Percentiles rank a stretch among this genome's conserved stretches.
Evolutionary conservation across 2,888 invertebrate genomes (phyloP).

Genomic region (Idaea aversata): DNA sequence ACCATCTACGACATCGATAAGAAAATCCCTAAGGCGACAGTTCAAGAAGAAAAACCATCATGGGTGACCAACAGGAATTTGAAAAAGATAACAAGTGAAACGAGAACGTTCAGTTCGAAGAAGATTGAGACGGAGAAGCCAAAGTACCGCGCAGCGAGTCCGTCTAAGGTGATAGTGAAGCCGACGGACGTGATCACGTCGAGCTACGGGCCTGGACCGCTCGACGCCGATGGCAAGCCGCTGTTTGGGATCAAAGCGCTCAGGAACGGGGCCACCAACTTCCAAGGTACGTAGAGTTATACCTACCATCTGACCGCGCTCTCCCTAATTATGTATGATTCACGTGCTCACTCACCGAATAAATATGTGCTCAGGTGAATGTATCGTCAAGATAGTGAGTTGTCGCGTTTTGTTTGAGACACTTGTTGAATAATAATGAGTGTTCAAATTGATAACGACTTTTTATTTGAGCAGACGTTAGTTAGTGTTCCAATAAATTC

Average conservation of each 20-base stretch:
- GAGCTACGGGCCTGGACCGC: constrained; percentile 90
- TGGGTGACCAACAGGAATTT: constrained; percentile 82
- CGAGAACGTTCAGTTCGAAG: constrained; percentile 58
- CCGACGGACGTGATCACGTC: constrained; percentile 86
- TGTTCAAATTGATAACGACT: not conserved
- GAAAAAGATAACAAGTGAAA: constrained; percentile 74
- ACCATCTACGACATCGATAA: constrained; percentile 55
- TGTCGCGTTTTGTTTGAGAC: constrained; percentile 5
- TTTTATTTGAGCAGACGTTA: not conserved
- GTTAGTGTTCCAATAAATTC: too few species aligned
- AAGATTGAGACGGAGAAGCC: constrained; percentile 65
- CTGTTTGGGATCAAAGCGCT: constrained; percentile 89
- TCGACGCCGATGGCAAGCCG: constrained; percentile 89
- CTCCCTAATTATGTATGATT: constrained; percentile 21
- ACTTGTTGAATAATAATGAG: constrained; percentile 5
- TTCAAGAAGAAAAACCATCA: constrained; percentile 79
- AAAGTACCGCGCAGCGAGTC: constrained; percentile 61
- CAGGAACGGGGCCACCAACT: constrained; percentile 80
- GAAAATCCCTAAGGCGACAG: constrained; percentile 54
- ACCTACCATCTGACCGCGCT: constrained; percentile 12
- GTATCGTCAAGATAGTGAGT: constrained; percentile 14
- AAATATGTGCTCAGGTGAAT: constrained; percentile 38
- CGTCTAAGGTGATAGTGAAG: constrained; percentile 63
- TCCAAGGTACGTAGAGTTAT: constrained; percentile 78
- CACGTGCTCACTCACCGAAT: constrained; percentile 27